Percentiles rank a stretch among this genome's conserved stretches.
Evolutionary conservation across 2,888 invertebrate genomes (phyloP).

Genomic region (Lasioglossum pauxillum): DNA sequence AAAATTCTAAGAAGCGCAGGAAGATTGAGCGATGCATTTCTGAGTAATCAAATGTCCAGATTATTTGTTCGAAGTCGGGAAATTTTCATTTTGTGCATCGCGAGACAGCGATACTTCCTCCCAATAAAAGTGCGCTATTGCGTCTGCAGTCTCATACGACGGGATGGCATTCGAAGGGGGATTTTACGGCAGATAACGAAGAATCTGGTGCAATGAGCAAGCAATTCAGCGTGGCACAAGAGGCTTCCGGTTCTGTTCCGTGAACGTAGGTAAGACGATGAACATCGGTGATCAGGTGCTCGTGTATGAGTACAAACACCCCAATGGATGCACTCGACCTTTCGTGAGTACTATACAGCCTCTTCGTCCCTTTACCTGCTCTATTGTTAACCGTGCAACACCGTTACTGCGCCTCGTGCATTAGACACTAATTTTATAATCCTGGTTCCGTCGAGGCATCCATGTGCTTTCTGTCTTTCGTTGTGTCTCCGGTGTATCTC

Average conservation of each 20-base stretch:
- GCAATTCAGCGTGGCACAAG: conserved; percentile 3
- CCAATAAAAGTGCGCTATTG: conserved; percentile 6
- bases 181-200: conserved; percentile 19
- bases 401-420: conserved; percentile 77
- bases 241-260: conserved; percentile 13
- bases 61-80: neutral
- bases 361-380: conserved; percentile 57
- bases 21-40: neutral
- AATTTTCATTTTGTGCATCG: neutral
- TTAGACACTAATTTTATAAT: conserved; percentile 79
- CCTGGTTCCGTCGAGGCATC: conserved; percentile 55
- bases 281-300: conserved; percentile 50
- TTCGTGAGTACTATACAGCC: conserved; percentile 34
- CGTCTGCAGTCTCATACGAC: neutral
- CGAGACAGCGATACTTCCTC: neutral
- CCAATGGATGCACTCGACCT: conserved; percentile 59
- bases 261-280: conserved; percentile 31
- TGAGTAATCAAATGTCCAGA: neutral
- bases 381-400: conserved; percentile 72
- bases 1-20: neutral
- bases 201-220: neutral
- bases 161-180: neutral
- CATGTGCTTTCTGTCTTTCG: conserved; percentile 41
- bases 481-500: conserved; percentile 16
- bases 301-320: conserved; percentile 44